phyloP scores from a whole-genome alignment of 2,113 vertebrate genomes.

The Taurulus bubalis region DNA sequence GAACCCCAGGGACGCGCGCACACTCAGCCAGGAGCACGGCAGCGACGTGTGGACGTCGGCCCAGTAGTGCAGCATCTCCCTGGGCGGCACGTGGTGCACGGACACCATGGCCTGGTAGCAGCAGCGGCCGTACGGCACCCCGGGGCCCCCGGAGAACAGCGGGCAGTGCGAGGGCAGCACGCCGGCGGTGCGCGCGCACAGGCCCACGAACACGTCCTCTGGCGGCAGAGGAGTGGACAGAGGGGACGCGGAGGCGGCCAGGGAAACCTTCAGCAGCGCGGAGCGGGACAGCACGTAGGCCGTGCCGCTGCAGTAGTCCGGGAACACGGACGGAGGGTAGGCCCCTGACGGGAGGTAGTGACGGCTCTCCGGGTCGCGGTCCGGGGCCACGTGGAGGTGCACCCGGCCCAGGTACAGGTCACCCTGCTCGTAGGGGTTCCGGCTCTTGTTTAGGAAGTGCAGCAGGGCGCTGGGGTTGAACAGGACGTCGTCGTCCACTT shows the following conservation, averaged over 20 bases:
- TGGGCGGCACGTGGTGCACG: constrained; percentile 83
- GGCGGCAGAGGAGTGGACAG: constrained; percentile 78
- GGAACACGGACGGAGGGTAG: constrained; percentile 83
- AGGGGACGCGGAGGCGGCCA: constrained; percentile 73
- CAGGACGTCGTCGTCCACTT: constrained; percentile 92
- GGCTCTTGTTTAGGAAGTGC: constrained; percentile 79
- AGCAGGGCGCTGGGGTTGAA: constrained; percentile 86
- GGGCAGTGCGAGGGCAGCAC: constrained; percentile 86
- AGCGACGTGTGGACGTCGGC: constrained; percentile 68
- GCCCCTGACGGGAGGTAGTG: constrained; percentile 82
- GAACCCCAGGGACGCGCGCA: constrained; percentile 79
- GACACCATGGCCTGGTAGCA: constrained; percentile 90
- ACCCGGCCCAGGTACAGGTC: constrained; percentile 89
- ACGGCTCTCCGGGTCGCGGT: constrained; percentile 77
- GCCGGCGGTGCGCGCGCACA: constrained; percentile 85
- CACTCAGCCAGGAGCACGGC: constrained; percentile 83
- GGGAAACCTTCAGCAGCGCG: constrained; percentile 83
- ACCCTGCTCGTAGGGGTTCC: constrained; percentile 64
- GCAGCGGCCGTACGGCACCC: constrained; percentile 85
- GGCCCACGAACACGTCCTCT: constrained; percentile 90
- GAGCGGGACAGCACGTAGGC: constrained; percentile 88
- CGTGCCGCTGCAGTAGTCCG: constrained; percentile 91
- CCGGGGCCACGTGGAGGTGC: constrained; percentile 84
- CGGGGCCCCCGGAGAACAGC: constrained; percentile 85
- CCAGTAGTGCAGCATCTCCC: constrained; percentile 85